Evolutionary conservation across 2,113 vertebrate species (phyloP), one percentile per base, ranked within the genome.

Genomic region (Rhinopithecus roxellana): DNA sequence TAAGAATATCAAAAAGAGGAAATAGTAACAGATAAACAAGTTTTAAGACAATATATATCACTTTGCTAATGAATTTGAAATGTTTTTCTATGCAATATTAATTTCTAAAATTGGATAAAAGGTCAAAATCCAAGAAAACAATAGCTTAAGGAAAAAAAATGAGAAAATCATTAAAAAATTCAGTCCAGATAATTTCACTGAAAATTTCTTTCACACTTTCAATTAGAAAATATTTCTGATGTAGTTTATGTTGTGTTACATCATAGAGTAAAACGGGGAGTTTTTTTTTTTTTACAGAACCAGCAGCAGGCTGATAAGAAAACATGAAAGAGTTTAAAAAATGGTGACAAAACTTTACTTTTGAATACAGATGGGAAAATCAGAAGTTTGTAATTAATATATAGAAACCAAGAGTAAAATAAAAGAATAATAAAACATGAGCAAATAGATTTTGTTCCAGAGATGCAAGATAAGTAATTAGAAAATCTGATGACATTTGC

Each of bases 151-250:
- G 23, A 2, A 9, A 30, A 17, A 18, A 30, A 48, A 70, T 67
- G 8, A 80, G 23, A 90, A 95, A 67, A 27, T 27, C 20, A 32
- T 43, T 78, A 79, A 45, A 67, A n/a, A 77, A 16, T 27, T 90
- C 32, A 95, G 17, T 9, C 12, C 45, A 82, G 11, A 50, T 2
- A 70, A 4, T 94, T 96, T 94, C 35, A 79, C 45, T 84, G 20
- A 32, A 82, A 90, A 95, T 78, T 64, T 72, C 8, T 90, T 87
- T 55, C 52, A 77, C 3, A 64, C 16, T 32, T 95, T 90, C 59
- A 78, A 64, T 64, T 50, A 95, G 27, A 95, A 95, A 90, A 93
- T 55, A 78, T 18, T 67, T 96, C n/a, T 78, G 25, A 61, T 61
- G 9, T 77, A 59, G 81, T 91, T 97, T 87, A 38, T 84, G 48